phyloP scores from a whole-genome alignment of 37 sponge, comb jelly and placozoan species.

The Amphimedon queenslandica region DNA sequence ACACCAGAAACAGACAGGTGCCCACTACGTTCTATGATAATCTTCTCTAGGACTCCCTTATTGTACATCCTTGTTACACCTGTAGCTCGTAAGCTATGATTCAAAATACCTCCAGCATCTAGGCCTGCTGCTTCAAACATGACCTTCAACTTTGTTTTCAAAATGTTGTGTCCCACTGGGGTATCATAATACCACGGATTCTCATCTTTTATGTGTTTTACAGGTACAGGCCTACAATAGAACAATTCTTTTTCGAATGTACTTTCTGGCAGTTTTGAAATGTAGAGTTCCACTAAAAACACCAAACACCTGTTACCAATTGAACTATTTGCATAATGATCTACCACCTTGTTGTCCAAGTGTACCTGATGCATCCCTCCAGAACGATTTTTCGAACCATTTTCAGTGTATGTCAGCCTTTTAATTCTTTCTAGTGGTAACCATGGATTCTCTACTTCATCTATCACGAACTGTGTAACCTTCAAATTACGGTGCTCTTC shows the following conservation, averaged over 20 bases:
- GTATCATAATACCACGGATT: background rate
- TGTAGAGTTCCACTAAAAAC: conserved; percentile 4
- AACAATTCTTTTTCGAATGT: background rate
- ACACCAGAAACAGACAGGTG: conserved; percentile 1
- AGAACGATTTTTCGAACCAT: conserved; percentile 1
- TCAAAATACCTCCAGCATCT: background rate
- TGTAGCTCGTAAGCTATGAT: conserved; percentile 2
- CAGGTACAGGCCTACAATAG: conserved; percentile 7
- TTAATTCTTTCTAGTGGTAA: background rate
- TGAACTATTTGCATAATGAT: conserved; percentile 12
- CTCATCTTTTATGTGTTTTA: background rate
- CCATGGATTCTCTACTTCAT: background rate
- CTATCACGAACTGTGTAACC: no score
- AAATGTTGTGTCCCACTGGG: conserved; percentile 1
- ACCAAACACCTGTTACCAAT: conserved; percentile 8
- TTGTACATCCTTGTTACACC: background rate
- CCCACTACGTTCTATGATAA: conserved; percentile 20
- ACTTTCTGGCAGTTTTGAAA: conserved; percentile 1
- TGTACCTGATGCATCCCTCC: conserved; percentile 11
- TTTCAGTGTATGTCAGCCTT: conserved; percentile 3
- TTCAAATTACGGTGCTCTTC: no score
- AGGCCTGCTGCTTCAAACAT: background rate
- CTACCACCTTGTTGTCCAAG: conserved; percentile 11
- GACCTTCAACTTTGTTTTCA: background rate
- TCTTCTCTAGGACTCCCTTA: background rate